Evolutionary conservation across 2,797 vertebrate genomes (phyloP).

Genomic region (Lagocephalus sceleratus): DNA sequence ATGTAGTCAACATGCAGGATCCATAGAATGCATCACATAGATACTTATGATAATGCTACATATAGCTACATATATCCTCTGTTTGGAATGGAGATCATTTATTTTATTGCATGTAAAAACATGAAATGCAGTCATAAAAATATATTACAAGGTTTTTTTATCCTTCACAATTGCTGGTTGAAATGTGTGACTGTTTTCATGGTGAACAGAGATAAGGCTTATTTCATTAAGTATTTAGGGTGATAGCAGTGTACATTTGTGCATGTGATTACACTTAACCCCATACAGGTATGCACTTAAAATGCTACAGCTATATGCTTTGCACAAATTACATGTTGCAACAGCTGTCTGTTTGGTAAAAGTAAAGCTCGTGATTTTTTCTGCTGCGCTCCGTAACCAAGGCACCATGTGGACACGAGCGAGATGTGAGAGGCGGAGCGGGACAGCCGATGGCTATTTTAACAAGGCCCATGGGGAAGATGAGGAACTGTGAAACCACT

Average conservation of each 20-base stretch:
- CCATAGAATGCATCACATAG: slow-evolving; percentile 13
- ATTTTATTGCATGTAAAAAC: slow-evolving; percentile 20
- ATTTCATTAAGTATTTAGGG: too few relatives aligned
- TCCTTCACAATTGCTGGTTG: slow-evolving; percentile 10
- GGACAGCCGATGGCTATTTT: slow-evolving; percentile 62
- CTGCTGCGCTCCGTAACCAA: slow-evolving; percentile 14
- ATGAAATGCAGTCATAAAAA: slow-evolving; percentile 26
- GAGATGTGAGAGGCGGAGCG: slow-evolving; percentile 42
- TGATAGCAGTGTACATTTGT: too few relatives aligned
- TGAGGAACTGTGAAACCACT: slow-evolving; percentile 58
- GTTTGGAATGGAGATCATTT: slow-evolving; percentile 12
- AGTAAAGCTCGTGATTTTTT: slow-evolving; percentile 35
- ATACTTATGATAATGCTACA: slow-evolving; percentile 16
- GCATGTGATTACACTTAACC: too few relatives aligned
- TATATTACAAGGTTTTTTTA: slow-evolving; percentile 30
- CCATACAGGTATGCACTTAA: too few relatives aligned
- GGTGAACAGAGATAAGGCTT: not conserved
- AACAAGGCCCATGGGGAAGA: slow-evolving; percentile 70
- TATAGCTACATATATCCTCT: too few relatives aligned
- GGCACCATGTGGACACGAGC: slow-evolving; percentile 40
- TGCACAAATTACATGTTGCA: too few relatives aligned
- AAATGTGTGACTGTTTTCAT: slow-evolving; percentile 6
- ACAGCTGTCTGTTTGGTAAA: slow-evolving; percentile 19
- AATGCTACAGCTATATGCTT: too few relatives aligned
- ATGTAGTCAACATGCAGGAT: slow-evolving; percentile 1